Base-by-base conservation (phyloP, 1,140 invertebrate species). In the Lepidurus packardi region DNA sequence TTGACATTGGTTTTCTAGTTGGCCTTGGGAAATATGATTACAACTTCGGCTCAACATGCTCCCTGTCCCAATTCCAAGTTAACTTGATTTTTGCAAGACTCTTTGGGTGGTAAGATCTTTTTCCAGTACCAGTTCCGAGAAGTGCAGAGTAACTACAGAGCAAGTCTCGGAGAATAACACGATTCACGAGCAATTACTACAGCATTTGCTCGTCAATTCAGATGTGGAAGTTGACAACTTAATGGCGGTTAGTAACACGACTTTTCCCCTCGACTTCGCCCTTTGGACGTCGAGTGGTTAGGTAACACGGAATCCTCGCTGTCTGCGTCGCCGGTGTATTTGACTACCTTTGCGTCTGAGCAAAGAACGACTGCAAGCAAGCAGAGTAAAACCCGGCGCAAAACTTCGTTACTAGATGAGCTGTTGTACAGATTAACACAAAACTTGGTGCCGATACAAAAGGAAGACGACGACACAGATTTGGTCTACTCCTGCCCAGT, bases 51-150 rank as follows among this genome's bases (percentile, higher is more conserved):
- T n/a, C n/a, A n/a, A n/a, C 97, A 99, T 85, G 93, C 99, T 74
- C 97, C 97, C n/a, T 99, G 99, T 84, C 87, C 97, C 82, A 96
- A 98, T 85, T 98, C 96, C 0, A 98, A 98, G 85, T 89, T 99
- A 10, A 99, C 97, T 1, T 88, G 97, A 75, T 86, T 98, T 8
- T 88, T 98, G 9, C 95, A 98, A 88, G 95, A 99, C 85, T 99
- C 98, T 7, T 86, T 99, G n/a, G 98, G 98, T 82, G 98, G 97
- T 86, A 90, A 90, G 83, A 74, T 73, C 25, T 1, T 34, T 34
- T 34, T 34, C n/a, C n/a, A n/a, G n/a, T n/a, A n/a, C 5, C 89
- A 90, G 82, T 85, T 91, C 8, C 89, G 90, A 79, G 93, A 95
- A 82, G 88, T 92, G 82, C 90, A 93, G 83, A 90, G 91, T 1